phyloP scores from a whole-genome alignment of 2,888 invertebrate genomes.

The Oxyteleia sp. region DNA sequence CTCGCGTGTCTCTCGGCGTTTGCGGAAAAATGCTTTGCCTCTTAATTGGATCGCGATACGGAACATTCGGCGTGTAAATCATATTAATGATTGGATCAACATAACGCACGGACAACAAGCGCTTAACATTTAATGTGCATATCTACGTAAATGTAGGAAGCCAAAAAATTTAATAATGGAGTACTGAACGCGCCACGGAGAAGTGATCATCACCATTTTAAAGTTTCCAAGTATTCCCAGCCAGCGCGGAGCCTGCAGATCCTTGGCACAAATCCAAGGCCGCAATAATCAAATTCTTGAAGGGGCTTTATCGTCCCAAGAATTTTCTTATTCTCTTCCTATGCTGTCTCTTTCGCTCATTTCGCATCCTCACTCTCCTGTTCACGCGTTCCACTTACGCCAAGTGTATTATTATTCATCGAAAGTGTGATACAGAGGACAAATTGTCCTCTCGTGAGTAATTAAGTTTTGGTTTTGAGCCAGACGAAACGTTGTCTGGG shows the following conservation, averaged over 20 bases:
- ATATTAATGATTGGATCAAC: constrained; percentile 36
- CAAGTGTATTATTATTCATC: constrained; percentile 37
- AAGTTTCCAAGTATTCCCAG: constrained; percentile 81
- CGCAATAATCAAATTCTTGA: constrained; percentile 85
- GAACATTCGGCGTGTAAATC: constrained; percentile 12
- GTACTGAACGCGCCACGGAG: constrained; percentile 51
- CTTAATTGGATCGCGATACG: constrained; percentile 1
- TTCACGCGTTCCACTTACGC: constrained; percentile 42
- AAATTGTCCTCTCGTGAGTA: too few species aligned
- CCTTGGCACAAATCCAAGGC: constrained; percentile 79
- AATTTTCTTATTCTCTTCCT: constrained; percentile 73
- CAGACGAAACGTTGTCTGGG: too few species aligned
- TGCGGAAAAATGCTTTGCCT: neutral
- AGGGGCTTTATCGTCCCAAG: constrained; percentile 74
- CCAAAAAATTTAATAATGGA: constrained; percentile 81
- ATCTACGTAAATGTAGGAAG: constrained; percentile 38
- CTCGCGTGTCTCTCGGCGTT: neutral
- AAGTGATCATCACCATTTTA: constrained; percentile 68
- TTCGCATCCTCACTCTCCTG: constrained; percentile 13
- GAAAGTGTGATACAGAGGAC: constrained; percentile 21
- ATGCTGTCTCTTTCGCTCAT: constrained; percentile 32
- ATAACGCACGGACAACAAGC: constrained; percentile 15
- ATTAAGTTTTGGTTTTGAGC: too few species aligned
- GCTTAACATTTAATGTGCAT: constrained; percentile 49
- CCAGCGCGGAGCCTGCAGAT: constrained; percentile 64